Percentiles rank a stretch among this genome's conserved stretches.
Evolutionary conservation across 2,797 vertebrate genomes (phyloP).

Genomic region (Chaetodon trifasciatus): DNA sequence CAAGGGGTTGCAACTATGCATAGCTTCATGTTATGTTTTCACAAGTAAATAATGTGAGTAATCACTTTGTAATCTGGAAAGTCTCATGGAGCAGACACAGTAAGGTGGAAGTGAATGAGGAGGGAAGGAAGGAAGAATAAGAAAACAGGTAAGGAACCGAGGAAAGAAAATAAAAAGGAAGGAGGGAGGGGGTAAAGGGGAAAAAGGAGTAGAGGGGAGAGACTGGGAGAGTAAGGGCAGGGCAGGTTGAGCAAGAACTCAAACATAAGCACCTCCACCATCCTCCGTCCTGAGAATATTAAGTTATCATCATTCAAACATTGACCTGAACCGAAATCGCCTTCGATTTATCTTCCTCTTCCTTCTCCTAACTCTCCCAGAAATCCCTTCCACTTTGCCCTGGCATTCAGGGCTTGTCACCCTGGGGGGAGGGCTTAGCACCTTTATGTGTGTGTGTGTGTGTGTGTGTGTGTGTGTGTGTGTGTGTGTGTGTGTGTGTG

Average conservation of each 20-base stretch:
- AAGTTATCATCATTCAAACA: slow-evolving; percentile 57
- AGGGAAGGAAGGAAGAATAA: background rate
- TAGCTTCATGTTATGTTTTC: background rate
- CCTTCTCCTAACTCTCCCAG: slow-evolving; percentile 20
- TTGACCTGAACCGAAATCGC: slow-evolving; percentile 60
- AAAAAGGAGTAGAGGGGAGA: background rate
- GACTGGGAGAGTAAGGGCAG: background rate
- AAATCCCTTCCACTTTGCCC: slow-evolving; percentile 65
- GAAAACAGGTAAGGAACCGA: background rate
- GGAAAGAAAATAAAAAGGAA: background rate
- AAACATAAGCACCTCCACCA: slow-evolving; percentile 21
- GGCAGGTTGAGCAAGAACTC: slow-evolving; percentile 8
- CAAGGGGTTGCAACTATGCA: background rate
- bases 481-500: no score
- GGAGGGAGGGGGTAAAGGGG: background rate
- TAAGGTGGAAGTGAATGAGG: background rate
- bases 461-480: slow-evolving; percentile 34
- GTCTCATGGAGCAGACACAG: background rate
- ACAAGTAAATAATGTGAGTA: background rate
- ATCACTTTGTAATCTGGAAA: background rate
- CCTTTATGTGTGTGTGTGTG: slow-evolving; percentile 32
- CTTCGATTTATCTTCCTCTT: slow-evolving; percentile 44
- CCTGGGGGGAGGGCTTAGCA: slow-evolving; percentile 65
- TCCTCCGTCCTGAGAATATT: slow-evolving; percentile 47
- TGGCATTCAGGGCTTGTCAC: slow-evolving; percentile 52